Evolutionary conservation across 2,113 vertebrate genomes (phyloP), one percentile per base, ranked within the genome.

Genomic region (Psittacula cyanocephala): DNA sequence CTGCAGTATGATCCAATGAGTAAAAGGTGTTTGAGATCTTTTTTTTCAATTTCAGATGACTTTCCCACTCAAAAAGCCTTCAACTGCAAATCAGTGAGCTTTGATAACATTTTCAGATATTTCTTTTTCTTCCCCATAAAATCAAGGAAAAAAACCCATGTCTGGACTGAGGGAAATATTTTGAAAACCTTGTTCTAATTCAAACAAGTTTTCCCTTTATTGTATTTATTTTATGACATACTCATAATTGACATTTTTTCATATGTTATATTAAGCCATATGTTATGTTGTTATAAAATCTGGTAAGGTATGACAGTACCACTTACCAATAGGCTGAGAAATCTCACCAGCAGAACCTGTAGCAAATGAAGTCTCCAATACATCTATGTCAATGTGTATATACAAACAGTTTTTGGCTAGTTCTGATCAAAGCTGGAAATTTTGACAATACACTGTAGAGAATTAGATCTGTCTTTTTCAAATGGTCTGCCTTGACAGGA

Each of bases 321-420:
- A 0, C 8, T 71, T 59, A 41, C 27, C 7, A 53, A 23, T 15
- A 92, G 33, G 13, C 18, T 70, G 77, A 57, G 44, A 43, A 88
- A 41, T 33, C 29, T 86, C 41, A 44, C 24, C 57, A 63, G 69
- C 11, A 83, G 41, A 69, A 74, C 7, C 12, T 92, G 24, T 24
- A 83, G 37, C 29, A 83, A 83, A 39, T 43, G 9, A 41, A 72
- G 14, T 44, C 24, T 84, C 55, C 86, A 39, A 86, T 52, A 24
- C 16, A n/a, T 3, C 7, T 49, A 31, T 25, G 9, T 59, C 7
- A 23, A 8, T 39, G 5, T 44, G 24, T 12, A 52, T 2, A 0
- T 0, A 0, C 43, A 53, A 59, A 53, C 3, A 28, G 8, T 2
- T 69, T 89, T 91, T 71, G 16, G 1, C 23, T 5, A 1, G 5